A percentile compares a stretch with the other conserved stretches of the same genome.
These are phyloP conservation scores for Diplodus puntazzo DNA, from an alignment of 2,797 vertebrate genomes.

Conservation along the genomic window DNA sequence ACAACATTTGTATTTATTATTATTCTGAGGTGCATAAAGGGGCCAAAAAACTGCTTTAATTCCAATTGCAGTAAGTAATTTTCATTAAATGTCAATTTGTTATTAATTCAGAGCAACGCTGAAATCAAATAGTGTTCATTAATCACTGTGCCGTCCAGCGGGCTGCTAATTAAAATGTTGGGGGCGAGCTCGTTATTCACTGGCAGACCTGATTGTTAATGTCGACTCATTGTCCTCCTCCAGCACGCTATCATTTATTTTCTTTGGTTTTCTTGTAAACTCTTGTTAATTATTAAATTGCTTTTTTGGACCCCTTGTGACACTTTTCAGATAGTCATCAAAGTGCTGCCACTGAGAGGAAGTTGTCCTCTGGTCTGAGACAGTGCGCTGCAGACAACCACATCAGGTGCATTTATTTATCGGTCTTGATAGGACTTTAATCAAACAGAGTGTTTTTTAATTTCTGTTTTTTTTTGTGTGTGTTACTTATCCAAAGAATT, in stretches of 20 bases:
- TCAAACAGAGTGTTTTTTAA: neutral
- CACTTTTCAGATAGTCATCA: slow-evolving; percentile 82
- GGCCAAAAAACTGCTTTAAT: slow-evolving; percentile 82
- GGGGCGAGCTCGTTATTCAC: slow-evolving; percentile 89
- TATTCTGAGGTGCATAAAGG: slow-evolving; percentile 70
- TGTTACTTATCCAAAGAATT: neutral
- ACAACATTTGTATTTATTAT: slow-evolving; percentile 80
- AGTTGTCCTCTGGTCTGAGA: slow-evolving; percentile 45
- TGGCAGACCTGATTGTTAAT: slow-evolving; percentile 90
- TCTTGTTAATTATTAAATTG: slow-evolving; percentile 89
- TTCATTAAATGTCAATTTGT: slow-evolving; percentile 92
- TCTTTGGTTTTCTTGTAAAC: slow-evolving; percentile 89
- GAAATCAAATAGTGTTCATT: slow-evolving; percentile 91
- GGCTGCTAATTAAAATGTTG: slow-evolving; percentile 91
- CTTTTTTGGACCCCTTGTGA: slow-evolving; percentile 78
- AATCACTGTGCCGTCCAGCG: slow-evolving; percentile 87
- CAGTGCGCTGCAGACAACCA: slow-evolving; percentile 8
- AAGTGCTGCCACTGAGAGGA: slow-evolving; percentile 57
- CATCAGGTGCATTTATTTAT: slow-evolving; percentile 12
- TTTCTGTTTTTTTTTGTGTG: neutral
- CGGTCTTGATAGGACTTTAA: neutral
- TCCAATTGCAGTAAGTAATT: slow-evolving; percentile 88
- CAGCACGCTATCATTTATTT: slow-evolving; percentile 87
- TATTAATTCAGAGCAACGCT: slow-evolving; percentile 90
- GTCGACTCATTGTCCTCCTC: slow-evolving; percentile 89